Conservation (phyloP, 2,113 vertebrate genomes). For the Meriones unguiculatus region DNA sequence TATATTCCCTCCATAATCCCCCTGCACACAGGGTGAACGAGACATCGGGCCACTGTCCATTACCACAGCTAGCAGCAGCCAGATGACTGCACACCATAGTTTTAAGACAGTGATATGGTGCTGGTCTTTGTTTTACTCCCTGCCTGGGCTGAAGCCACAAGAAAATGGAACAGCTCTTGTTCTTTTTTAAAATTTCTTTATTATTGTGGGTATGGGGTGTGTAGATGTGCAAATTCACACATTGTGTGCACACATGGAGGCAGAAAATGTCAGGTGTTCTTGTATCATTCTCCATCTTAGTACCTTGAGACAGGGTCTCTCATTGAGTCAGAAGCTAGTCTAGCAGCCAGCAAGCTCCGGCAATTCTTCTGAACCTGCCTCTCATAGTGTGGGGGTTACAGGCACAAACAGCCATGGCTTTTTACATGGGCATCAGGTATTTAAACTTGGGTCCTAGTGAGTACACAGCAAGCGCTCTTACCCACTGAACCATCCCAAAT, state of each 20-base stretch:
- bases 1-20: not conserved
- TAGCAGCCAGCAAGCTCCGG: not conserved
- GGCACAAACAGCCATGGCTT: not conserved
- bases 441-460: not conserved
- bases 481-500: not conserved
- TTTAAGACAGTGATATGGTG: rapidly evolving
- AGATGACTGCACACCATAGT: rapidly evolving
- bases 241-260: not conserved
- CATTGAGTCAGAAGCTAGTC: not conserved
- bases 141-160: no score
- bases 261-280: not conserved
- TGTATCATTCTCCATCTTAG: not conserved
- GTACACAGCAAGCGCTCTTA: no score
- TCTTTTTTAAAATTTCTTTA: not conserved
- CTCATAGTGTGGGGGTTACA: not conserved
- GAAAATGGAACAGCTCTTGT: rapidly evolving
- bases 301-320: not conserved
- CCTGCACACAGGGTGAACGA: no score
- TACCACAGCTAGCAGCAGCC: rapidly evolving
- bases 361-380: not conserved
- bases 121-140: not conserved
- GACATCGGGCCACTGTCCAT: rapidly evolving
- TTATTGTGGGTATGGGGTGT: not conserved
- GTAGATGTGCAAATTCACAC: not conserved
- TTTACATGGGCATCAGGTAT: not conserved